Evolutionary conservation across 2,888 invertebrate genomes (phyloP), one percentile per base, ranked within the genome.

Genomic region (Lucinisca nassula): DNA sequence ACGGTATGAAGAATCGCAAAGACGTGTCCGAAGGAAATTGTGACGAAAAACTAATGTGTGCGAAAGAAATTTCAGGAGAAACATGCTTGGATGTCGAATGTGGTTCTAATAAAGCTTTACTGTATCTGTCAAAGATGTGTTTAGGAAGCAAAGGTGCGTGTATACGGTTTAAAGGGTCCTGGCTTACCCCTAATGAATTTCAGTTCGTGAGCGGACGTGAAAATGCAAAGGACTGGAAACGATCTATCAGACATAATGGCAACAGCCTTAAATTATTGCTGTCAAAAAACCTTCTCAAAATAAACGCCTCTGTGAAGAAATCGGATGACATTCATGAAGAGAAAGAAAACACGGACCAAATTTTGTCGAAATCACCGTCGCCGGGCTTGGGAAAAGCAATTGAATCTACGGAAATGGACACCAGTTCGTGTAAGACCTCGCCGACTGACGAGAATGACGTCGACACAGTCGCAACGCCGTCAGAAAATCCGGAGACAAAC

Each of bases 111-210:
- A 82, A 86, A 4, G 90, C 90, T 1, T 32, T 77, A 14, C 24
- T 90, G 49, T 86, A 79, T 70, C 55, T 88, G 67, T 72, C 86
- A 21, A 90, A 88, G 51, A 67, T 90, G 45, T 88, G 82, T 40
- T 49, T 88, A 90, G 97, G 97, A 21, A 96, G 96, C 82, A 96
- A 96, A 91, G 96, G 97, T n/a, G 95, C 96, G n/a, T 97, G 96
- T 90, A 96, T 97, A 81, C 90, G 95, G 21, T 96, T 95, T 90
- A 94, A 96, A 82, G 95, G 95, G 37, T 92, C 94, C 51, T 97
- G 96, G 96, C 93, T 96, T 67, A 97, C 97, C 1, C 97, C 97
- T 3, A 97, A 97, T 93, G 96, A 97, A 92, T 97, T 97, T 90
- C 97, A 97, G 92, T 95, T 95, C 79, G 95, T 97, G 55, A 96